Evolutionary conservation across 2,888 invertebrate species (phyloP).

Genomic region (Allophyes oxyacanthae): DNA sequence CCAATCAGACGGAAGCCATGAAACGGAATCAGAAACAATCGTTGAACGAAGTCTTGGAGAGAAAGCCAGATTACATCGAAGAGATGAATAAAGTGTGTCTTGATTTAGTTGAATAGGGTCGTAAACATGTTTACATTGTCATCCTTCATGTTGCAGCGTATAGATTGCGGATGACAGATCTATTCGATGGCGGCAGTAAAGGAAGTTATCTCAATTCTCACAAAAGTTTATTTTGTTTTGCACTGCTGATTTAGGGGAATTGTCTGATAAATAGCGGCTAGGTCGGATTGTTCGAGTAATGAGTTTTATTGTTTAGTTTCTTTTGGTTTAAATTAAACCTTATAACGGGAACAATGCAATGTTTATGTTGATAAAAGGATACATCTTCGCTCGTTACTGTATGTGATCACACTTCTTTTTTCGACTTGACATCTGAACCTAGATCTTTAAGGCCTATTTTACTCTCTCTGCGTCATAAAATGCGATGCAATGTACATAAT

Average conservation of each 20-base stretch:
- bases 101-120: constrained; percentile 57
- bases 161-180: constrained; percentile 30
- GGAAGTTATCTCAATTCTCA: constrained; percentile 34
- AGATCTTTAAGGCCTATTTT: no score
- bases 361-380: no score
- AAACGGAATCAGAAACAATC: constrained; percentile 37
- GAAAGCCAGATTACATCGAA: constrained; percentile 44
- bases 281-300: constrained; percentile 30
- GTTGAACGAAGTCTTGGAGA: constrained; percentile 22
- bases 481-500: no score
- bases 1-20: constrained; percentile 53
- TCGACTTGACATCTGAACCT: no score
- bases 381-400: no score
- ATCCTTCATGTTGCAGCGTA: constrained; percentile 16
- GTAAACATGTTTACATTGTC: constrained; percentile 67
- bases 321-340: not conserved
- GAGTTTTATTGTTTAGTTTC: constrained; percentile 17
- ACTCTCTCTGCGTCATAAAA: no score
- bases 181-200: constrained; percentile 28
- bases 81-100: constrained; percentile 57
- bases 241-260: constrained; percentile 32
- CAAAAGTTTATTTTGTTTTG: constrained; percentile 54
- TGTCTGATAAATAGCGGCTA: constrained; percentile 10
- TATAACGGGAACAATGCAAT: no score
- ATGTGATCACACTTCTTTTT: no score